Conservation (phyloP, 2,797 vertebrate genomes). For the Acanthornis magna region DNA sequence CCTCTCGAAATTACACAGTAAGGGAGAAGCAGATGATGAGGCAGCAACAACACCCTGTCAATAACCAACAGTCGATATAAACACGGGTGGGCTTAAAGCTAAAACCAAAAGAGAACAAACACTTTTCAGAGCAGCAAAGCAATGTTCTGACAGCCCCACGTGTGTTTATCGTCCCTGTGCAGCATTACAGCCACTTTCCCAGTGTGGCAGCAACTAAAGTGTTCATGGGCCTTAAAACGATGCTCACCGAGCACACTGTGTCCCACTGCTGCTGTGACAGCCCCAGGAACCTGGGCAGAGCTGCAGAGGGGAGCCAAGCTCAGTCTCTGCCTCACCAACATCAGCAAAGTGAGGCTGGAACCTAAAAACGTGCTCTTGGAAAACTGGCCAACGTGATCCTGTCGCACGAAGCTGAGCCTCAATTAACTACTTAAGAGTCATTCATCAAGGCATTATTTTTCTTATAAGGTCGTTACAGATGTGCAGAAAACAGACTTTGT, state of each 20-base stretch:
- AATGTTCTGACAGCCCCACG: neutral
- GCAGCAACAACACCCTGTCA: neutral
- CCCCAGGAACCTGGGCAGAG: neutral
- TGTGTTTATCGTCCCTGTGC: neutral
- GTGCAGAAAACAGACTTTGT: neutral
- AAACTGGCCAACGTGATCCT: neutral
- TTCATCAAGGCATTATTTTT: neutral
- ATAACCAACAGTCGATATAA: neutral
- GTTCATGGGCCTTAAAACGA: neutral
- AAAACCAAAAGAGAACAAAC: neutral
- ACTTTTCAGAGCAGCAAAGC: neutral
- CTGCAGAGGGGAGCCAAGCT: neutral
- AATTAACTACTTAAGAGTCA: neutral
- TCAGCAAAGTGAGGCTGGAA: neutral
- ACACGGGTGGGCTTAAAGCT: neutral
- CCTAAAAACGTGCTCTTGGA: neutral
- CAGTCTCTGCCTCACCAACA: neutral
- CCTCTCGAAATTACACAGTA: neutral
- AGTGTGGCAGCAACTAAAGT: neutral
- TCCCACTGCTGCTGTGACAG: neutral
- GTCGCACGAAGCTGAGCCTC: neutral
- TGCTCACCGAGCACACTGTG: neutral
- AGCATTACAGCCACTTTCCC: neutral
- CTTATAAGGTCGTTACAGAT: neutral
- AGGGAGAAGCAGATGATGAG: neutral